phyloP scores from a whole-genome alignment of 2,113 vertebrate genomes.

The Eidolon helvum region DNA sequence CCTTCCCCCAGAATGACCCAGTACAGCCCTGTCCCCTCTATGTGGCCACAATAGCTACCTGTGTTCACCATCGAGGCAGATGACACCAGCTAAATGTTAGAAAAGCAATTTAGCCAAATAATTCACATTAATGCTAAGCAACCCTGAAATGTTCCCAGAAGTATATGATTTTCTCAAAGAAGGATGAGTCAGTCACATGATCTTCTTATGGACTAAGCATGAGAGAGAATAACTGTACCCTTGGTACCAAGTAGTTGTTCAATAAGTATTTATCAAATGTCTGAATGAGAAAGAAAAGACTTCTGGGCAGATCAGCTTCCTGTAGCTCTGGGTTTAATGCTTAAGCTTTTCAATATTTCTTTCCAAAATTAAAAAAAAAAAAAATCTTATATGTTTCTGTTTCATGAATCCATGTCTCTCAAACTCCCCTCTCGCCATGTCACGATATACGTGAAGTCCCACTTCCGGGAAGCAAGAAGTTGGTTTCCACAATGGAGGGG shows the following conservation, averaged over 20 bases:
- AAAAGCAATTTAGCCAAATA: background rate
- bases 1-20: background rate
- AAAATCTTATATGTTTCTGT: background rate
- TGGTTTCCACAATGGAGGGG: background rate
- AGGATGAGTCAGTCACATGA: background rate
- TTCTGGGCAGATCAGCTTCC: background rate
- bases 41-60: fast-evolving
- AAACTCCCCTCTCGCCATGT: background rate
- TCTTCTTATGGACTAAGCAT: background rate
- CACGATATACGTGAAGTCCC: background rate
- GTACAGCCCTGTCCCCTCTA: background rate
- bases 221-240: background rate
- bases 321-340: background rate
- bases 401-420: background rate
- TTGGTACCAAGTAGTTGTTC: background rate
- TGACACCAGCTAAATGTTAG: background rate
- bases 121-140: background rate
- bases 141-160: background rate
- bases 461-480: background rate
- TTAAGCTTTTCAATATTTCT: background rate
- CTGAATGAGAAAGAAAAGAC: background rate
- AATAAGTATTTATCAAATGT: background rate
- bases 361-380: background rate
- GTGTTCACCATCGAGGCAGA: background rate
- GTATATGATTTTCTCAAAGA: background rate